These are phyloP conservation scores for Pseudoips prasinana DNA, from an alignment of 2,888 invertebrate species.

Conservation along the genomic window DNA sequence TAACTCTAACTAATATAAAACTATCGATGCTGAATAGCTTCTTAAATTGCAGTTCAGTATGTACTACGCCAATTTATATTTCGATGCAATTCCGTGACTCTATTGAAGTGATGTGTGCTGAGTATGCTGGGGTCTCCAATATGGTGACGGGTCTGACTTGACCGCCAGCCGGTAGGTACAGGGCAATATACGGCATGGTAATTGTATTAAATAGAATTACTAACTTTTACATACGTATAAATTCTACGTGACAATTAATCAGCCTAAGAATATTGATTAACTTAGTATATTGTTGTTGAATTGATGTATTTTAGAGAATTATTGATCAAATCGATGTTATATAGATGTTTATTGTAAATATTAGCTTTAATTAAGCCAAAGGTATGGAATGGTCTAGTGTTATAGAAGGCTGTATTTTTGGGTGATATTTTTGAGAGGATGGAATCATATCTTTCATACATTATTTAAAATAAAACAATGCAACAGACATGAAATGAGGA, in stretches of 20 bases:
- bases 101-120: too few relatives aligned
- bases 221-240: constrained; percentile 51
- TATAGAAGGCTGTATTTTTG: constrained; percentile 81
- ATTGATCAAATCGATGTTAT: constrained; percentile 81
- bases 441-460: constrained; percentile 74
- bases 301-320: constrained; percentile 81
- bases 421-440: constrained; percentile 75
- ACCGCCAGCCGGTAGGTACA: too few relatives aligned
- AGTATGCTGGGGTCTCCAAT: too few relatives aligned
- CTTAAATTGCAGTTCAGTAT: too few relatives aligned
- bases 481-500: constrained; percentile 31
- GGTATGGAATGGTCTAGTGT: constrained; percentile 66
- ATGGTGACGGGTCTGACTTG: too few relatives aligned
- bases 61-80: too few relatives aligned
- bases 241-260: constrained; percentile 60
- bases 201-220: neutral
- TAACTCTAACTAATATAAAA: too few relatives aligned
- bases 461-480: constrained; percentile 52
- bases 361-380: constrained; percentile 62
- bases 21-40: too few relatives aligned
- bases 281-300: constrained; percentile 74
- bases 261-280: constrained; percentile 59
- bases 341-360: constrained; percentile 81
- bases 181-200: constrained; percentile 31
- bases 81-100: too few relatives aligned